Conservation (phyloP, 2,888 invertebrate species). For the Formica aserva region DNA sequence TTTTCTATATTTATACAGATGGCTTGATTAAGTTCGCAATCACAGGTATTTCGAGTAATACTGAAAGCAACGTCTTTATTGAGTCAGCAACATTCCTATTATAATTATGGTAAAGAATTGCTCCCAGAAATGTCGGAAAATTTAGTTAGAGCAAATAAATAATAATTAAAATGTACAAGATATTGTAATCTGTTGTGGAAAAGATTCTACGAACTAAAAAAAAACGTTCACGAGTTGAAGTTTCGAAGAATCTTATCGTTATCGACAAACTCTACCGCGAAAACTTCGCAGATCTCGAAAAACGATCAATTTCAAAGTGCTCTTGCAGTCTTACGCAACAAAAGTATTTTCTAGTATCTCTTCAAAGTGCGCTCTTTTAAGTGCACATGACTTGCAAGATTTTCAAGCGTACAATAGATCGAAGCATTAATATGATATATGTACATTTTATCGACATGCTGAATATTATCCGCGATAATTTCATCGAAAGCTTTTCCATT, state of each 20-base stretch:
- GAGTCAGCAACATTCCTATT: neutral
- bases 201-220: neutral
- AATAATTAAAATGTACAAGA: constrained; percentile 12
- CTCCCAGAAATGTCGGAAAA: constrained; percentile 21
- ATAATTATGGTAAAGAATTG: neutral
- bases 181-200: constrained; percentile 24
- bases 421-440: neutral
- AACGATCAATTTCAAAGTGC: constrained; percentile 38
- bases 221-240: constrained; percentile 6
- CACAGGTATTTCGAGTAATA: neutral
- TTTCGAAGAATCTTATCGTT: constrained; percentile 27
- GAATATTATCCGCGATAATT: constrained; percentile 4
- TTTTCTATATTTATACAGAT: neutral
- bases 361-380: neutral
- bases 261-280: constrained; percentile 2
- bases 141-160: constrained; percentile 6
- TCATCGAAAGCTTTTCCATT: neutral
- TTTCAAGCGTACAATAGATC: neutral
- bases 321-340: constrained; percentile 7
- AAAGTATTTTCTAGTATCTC: constrained; percentile 23
- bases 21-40: neutral
- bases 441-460: neutral
- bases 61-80: neutral
- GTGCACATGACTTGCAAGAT: neutral
- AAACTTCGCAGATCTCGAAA: constrained; percentile 27